Conservation (phyloP, 2,797 vertebrate genomes). For the Neoniphon sammara region DNA sequence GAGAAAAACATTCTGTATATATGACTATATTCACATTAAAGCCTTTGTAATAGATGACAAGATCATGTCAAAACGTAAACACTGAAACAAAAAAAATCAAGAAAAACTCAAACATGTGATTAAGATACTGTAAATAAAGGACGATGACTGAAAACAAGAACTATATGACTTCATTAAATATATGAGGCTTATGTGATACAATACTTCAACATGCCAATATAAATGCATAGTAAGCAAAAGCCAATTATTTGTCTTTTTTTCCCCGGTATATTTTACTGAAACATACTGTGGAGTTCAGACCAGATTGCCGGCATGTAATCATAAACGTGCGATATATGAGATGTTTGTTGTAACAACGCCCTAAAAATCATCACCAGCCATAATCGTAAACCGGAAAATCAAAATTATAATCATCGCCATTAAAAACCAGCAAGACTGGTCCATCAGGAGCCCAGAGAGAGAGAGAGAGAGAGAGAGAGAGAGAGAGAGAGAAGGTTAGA, state of each 20-base stretch:
- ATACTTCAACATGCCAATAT: neutral
- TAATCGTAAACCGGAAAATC: constrained; percentile 39
- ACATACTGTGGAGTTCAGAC: neutral
- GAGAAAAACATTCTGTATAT: too few relatives aligned
- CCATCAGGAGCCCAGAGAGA: neutral
- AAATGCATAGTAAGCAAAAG: constrained; percentile 18
- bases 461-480: neutral
- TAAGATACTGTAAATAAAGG: neutral
- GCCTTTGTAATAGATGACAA: neutral
- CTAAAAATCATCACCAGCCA: constrained; percentile 12
- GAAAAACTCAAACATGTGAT: too few relatives aligned
- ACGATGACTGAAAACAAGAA: constrained; percentile 1
- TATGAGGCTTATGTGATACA: neutral
- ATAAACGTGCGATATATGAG: constrained; percentile 27
- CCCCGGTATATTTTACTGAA: constrained; percentile 28
- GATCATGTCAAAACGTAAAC: neutral
- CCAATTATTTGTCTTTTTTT: neutral
- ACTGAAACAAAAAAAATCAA: neutral
- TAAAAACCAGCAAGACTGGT: constrained; percentile 10
- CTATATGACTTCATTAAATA: neutral
- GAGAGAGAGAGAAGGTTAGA: neutral
- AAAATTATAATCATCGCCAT: constrained; percentile 27
- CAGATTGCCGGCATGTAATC: neutral
- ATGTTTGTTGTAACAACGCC: constrained; percentile 18
- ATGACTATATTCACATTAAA: neutral